phyloP scores from a whole-genome alignment of 2,797 vertebrate genomes.

The Anguilla megastoma region DNA sequence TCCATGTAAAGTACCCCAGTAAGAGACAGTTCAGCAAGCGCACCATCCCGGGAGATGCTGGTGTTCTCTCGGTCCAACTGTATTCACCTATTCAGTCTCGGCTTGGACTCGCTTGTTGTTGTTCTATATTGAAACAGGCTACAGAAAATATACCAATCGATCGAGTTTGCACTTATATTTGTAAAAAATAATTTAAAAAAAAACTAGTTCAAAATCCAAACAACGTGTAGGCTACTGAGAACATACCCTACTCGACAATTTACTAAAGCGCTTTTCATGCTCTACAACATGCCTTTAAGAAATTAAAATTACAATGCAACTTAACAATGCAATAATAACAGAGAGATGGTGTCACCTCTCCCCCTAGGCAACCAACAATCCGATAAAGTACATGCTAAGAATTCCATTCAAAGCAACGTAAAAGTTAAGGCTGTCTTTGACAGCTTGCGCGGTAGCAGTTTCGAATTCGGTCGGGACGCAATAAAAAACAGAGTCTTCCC shows the following conservation, averaged over 20 bases:
- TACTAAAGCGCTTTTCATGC: neutral
- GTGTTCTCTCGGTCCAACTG: neutral
- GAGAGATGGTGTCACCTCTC: neutral
- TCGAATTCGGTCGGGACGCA: neutral
- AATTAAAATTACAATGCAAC: neutral
- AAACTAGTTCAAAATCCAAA: neutral
- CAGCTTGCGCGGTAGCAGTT: constrained; percentile 1
- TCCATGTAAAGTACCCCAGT: constrained; percentile 77
- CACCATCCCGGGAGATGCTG: constrained; percentile 65
- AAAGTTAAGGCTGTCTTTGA: constrained; percentile 25
- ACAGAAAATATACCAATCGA: neutral
- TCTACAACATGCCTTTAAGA: neutral
- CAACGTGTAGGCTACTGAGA: neutral
- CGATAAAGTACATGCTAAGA: neutral
- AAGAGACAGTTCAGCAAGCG: constrained; percentile 72
- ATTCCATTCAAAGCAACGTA: neutral
- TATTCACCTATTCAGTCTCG: neutral
- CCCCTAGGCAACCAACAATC: neutral
- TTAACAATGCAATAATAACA: neutral
- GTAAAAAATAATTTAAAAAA: too few species aligned
- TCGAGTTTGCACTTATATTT: neutral
- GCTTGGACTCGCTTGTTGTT: neutral
- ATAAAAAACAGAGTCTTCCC: neutral
- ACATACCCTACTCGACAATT: neutral
- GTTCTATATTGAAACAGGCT: neutral